These are phyloP conservation scores for Prionailurus bengalensis DNA, from an alignment of 2,113 vertebrate species.

Conservation along the genomic window DNA sequence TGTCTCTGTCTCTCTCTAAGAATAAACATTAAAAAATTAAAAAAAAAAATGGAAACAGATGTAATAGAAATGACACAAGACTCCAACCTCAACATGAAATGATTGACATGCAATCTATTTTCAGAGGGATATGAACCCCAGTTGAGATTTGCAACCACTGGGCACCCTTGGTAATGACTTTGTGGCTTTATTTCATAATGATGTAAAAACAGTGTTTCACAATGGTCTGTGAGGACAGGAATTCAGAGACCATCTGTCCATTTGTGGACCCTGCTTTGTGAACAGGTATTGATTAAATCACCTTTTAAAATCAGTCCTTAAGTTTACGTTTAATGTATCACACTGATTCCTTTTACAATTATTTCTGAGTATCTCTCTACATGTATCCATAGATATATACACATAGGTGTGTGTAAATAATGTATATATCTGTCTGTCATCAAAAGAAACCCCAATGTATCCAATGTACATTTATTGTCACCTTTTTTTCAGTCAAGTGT, in stretches of 20 bases:
- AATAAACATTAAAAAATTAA: too few species aligned
- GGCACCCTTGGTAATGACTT: neutral
- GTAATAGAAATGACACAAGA: neutral
- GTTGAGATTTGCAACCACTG: too few species aligned
- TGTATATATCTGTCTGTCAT: rapidly evolving
- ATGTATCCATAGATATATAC: too few species aligned
- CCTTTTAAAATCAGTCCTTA: neutral
- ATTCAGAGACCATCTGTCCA: neutral
- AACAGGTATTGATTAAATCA: neutral
- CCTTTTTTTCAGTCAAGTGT: neutral
- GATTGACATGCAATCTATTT: rapidly evolving
- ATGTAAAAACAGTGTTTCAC: neutral
- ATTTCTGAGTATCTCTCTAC: neutral
- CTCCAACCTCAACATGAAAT: neutral
- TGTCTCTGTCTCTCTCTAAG: too few species aligned
- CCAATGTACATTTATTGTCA: neutral
- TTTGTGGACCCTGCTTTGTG: neutral
- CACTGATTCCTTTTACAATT: rapidly evolving
- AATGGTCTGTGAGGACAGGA: neutral
- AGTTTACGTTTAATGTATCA: rapidly evolving
- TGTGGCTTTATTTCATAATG: too few species aligned
- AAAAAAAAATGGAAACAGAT: neutral
- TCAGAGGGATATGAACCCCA: neutral
- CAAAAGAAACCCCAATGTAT: neutral
- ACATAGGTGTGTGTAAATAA: neutral